A percentile compares a stretch with the other conserved stretches of the same genome.
These are phyloP conservation scores for Drosophila watanabei DNA, from an alignment of 1,140 invertebrate species.

Conservation along the genomic window DNA sequence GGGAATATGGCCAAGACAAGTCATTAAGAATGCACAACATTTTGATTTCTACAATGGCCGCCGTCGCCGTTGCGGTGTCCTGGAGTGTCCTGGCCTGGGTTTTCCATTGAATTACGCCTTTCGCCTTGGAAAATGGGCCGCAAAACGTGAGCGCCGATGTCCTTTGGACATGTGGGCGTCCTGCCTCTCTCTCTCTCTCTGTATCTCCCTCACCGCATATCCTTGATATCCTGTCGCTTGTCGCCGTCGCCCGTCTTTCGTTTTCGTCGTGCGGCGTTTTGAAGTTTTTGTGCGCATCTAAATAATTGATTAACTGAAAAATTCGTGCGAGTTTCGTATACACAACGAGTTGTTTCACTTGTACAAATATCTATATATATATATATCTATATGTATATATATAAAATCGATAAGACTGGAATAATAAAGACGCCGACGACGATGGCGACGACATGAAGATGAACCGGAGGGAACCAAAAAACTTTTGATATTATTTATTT, in stretches of 20 bases:
- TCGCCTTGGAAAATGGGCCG: slow-evolving; percentile 42
- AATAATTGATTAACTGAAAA: slow-evolving; percentile 82
- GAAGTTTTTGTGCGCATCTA: slow-evolving; percentile 81
- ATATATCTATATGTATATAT: slow-evolving; percentile 9
- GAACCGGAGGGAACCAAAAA: slow-evolving; percentile 37
- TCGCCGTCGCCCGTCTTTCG: slow-evolving; percentile 30
- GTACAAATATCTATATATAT: slow-evolving; percentile 11
- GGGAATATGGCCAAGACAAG: slow-evolving; percentile 43
- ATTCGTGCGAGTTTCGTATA: slow-evolving; percentile 67
- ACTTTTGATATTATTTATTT: slow-evolving; percentile 75
- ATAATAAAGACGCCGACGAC: slow-evolving; percentile 45
- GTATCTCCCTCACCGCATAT: neutral
- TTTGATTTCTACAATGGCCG: slow-evolving; percentile 76
- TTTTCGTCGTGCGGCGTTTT: slow-evolving; percentile 61
- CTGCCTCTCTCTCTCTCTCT: neutral
- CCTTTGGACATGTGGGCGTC: slow-evolving; percentile 36
- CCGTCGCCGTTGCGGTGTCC: slow-evolving; percentile 14
- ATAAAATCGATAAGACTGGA: slow-evolving; percentile 75
- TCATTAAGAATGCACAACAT: slow-evolving; percentile 75
- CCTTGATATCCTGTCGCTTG: slow-evolving; percentile 1
- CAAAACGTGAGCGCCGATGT: slow-evolving; percentile 36
- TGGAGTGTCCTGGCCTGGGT: neutral
- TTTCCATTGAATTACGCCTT: slow-evolving; percentile 46
- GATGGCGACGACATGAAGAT: slow-evolving; percentile 42
- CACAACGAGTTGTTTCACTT: slow-evolving; percentile 41